A percentile compares a stretch with the other conserved stretches of the same genome.
These are phyloP conservation scores for Myotis lucifugus DNA, from an alignment of 2,113 vertebrate species.

Conservation along the genomic window DNA sequence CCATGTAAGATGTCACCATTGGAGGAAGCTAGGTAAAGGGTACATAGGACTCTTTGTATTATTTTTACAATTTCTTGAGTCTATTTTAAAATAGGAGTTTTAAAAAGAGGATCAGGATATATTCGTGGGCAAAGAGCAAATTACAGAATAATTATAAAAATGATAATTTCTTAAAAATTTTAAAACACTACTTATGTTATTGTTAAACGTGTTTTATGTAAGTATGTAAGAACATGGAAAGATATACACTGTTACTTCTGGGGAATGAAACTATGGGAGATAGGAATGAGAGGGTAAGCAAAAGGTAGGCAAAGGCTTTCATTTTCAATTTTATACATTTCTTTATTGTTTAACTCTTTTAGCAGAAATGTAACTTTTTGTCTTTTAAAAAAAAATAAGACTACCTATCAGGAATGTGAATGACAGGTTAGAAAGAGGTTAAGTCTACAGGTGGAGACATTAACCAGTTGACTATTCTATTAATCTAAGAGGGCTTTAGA, in stretches of 20 bases:
- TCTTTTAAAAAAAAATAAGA: background rate
- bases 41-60: background rate
- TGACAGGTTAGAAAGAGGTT: background rate
- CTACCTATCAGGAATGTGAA: background rate
- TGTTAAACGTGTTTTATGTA: constrained; percentile 15
- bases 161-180: background rate
- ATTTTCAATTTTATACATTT: constrained; percentile 2
- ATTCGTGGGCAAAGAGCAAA: constrained; percentile 25
- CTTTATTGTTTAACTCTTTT: background rate
- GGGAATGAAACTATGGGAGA: constrained; percentile 8
- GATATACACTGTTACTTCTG: background rate
- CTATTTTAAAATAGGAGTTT: constrained; percentile 22
- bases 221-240: background rate
- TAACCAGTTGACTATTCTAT: background rate
- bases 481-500: background rate
- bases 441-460: background rate
- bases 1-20: background rate
- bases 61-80: background rate
- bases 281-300: background rate
- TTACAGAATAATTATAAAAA: constrained; percentile 5
- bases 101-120: background rate
- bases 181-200: background rate
- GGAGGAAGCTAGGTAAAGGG: background rate
- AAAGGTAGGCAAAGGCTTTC: background rate
- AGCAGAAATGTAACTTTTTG: background rate